Percentiles rank a stretch among this genome's conserved stretches.
phyloP scores from a whole-genome alignment of 2,113 vertebrate species.

The cattle (Bos taurus) region DNA sequence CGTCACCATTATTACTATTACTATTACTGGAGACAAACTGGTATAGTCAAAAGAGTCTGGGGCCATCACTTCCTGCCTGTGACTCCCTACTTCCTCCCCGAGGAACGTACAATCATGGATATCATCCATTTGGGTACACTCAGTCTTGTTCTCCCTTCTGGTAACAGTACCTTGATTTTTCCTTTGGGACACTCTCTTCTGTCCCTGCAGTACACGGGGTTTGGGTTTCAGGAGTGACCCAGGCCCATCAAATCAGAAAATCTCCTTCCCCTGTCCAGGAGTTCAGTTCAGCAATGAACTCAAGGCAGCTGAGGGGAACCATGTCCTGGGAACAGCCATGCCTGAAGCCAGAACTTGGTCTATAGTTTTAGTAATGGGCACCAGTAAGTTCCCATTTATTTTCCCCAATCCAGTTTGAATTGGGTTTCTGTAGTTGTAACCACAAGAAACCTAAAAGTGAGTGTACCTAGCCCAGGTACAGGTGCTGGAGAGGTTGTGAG shows the following conservation, averaged over 20 bases:
- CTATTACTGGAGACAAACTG: not conserved
- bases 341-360: not conserved
- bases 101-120: not conserved
- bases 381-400: not conserved
- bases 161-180: not conserved
- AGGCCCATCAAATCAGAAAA: not conserved
- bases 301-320: not conserved
- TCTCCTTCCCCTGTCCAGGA: not conserved
- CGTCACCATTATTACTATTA: not conserved
- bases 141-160: not conserved
- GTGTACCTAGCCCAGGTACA: not conserved
- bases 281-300: not conserved
- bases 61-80: not conserved
- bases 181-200: not conserved
- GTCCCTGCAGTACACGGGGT: fast-evolving
- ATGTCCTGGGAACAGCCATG: not conserved
- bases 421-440: not conserved
- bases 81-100: not conserved
- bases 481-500: not conserved
- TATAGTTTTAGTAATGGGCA: not conserved
- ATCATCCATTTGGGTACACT: not conserved
- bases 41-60: not conserved
- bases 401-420: not conserved
- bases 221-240: not conserved
- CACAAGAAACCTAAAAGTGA: not conserved